Evolutionary conservation across 2,888 invertebrate genomes (phyloP).

Genomic region (Holacanthella duospinosa): DNA sequence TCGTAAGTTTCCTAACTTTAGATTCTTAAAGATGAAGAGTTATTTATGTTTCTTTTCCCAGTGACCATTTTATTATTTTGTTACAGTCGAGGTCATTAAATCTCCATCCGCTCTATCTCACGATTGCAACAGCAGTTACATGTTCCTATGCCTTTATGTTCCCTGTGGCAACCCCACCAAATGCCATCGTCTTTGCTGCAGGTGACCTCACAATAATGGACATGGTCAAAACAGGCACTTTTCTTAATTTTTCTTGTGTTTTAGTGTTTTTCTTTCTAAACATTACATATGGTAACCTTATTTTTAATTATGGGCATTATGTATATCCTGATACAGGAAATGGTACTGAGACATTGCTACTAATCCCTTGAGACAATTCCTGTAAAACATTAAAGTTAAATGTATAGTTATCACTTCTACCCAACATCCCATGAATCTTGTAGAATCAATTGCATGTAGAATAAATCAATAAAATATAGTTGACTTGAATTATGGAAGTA

Average conservation of each 20-base stretch:
- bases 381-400: too few relatives aligned
- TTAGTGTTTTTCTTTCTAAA: conserved; percentile 20
- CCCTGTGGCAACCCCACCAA: conserved; percentile 70
- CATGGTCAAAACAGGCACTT: conserved; percentile 29
- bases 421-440: too few relatives aligned
- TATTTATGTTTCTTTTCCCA: not conserved
- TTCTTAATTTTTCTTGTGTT: conserved; percentile 25
- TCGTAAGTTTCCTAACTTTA: conserved; percentile 47
- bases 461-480: too few relatives aligned
- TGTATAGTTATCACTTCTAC: too few relatives aligned
- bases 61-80: not conserved
- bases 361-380: too few relatives aligned
- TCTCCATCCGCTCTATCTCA: conserved; percentile 76
- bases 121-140: conserved; percentile 76
- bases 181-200: conserved; percentile 80
- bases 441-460: too few relatives aligned
- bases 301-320: conserved; percentile 27
- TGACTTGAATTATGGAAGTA: too few relatives aligned
- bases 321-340: too few relatives aligned
- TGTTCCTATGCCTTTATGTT: conserved; percentile 62
- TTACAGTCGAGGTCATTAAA: conserved; percentile 56
- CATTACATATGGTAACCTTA: conserved; percentile 20
- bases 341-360: too few relatives aligned
- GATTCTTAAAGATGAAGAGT: not conserved
- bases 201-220: conserved; percentile 24